Evolutionary conservation across 2,113 vertebrate species (phyloP).

Genomic region (Physeter macrocephalus): DNA sequence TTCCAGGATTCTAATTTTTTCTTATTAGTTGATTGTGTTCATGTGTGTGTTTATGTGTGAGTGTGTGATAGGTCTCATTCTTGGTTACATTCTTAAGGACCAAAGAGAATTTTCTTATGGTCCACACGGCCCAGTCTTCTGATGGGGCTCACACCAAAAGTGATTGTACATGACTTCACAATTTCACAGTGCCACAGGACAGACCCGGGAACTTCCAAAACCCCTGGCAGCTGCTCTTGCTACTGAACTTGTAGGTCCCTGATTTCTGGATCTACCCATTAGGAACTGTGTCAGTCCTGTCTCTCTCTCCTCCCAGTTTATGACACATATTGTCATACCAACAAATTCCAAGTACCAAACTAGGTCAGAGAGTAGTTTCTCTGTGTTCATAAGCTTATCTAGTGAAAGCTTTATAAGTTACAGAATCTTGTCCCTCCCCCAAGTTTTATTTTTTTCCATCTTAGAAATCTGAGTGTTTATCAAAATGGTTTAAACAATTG

Average conservation of each 20-base stretch:
- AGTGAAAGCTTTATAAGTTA: neutral
- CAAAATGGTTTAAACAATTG: neutral
- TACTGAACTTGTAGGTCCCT: neutral
- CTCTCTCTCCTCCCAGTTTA: neutral
- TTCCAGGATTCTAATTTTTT: neutral
- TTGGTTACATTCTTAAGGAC: neutral
- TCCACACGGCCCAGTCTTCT: neutral
- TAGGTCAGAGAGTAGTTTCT: neutral
- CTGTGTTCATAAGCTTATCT: neutral
- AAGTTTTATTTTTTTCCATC: neutral
- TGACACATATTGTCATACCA: neutral
- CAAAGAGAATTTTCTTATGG: neutral
- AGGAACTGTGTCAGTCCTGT: neutral
- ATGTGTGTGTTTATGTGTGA: neutral
- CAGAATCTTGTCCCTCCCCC: neutral
- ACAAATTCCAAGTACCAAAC: neutral
- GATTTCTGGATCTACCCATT: neutral
- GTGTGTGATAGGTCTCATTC: neutral
- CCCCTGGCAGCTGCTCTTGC: neutral
- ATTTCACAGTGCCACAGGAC: neutral
- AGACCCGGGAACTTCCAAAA: neutral
- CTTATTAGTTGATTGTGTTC: neutral
- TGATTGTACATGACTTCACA: neutral
- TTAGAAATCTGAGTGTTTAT: conserved; percentile 21
- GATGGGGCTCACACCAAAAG: neutral